Conservation (phyloP, 2,797 vertebrate genomes). For the Semaprochilodus insignis region DNA sequence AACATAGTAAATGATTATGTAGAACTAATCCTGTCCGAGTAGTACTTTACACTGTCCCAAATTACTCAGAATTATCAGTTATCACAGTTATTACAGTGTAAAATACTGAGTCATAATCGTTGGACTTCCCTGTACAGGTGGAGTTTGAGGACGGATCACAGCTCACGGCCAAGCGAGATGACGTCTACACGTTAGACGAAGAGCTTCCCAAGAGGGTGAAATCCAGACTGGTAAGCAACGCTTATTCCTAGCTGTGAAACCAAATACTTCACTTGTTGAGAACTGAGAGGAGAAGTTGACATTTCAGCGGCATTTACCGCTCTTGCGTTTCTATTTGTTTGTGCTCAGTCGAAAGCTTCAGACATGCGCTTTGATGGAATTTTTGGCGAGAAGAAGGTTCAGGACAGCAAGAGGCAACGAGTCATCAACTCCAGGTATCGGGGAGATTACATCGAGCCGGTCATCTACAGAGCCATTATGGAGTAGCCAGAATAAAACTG, state of each 20-base stretch:
- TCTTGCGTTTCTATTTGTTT: neutral
- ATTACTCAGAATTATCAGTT: neutral
- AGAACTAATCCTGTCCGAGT: no score
- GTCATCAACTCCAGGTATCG: conserved; percentile 98
- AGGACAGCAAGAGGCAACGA: conserved; percentile 93
- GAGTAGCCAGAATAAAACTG: conserved; percentile 77
- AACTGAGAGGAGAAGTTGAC: neutral
- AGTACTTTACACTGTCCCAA: no score
- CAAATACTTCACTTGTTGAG: neutral
- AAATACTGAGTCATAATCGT: neutral
- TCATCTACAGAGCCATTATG: conserved; percentile 98
- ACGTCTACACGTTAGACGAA: conserved; percentile 96
- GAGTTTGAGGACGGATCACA: conserved; percentile 98
- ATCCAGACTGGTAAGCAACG: conserved; percentile 88
- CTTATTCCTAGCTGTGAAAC: neutral
- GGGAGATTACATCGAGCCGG: conserved; percentile 98
- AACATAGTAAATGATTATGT: no score
- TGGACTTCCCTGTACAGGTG: conserved; percentile 77
- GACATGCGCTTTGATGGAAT: conserved; percentile 99
- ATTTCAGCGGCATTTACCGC: conserved; percentile 8
- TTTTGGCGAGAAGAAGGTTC: conserved; percentile 95
- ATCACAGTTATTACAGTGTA: neutral
- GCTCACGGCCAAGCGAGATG: conserved; percentile 94
- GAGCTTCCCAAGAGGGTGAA: conserved; percentile 98
- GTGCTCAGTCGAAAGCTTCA: conserved; percentile 90